Evolutionary conservation across 2,888 invertebrate genomes (phyloP), one percentile per base, ranked within the genome.

Genomic region (Linnaemya tessellans): DNA sequence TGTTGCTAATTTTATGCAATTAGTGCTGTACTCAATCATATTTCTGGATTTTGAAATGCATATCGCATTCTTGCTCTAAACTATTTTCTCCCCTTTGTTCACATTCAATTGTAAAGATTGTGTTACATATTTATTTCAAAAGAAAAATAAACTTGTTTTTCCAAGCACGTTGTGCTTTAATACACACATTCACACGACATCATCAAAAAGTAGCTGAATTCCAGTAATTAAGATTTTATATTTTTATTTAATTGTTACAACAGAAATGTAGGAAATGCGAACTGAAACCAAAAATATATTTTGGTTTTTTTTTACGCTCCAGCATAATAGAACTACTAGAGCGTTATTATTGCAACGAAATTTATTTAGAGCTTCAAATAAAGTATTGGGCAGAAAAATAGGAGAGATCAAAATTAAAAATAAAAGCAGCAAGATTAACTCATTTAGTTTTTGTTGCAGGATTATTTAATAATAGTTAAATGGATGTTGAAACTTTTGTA

Each of bases 191-290:
- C 20, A 58, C 22, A 67, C 18, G 49, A 79, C 62, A 41, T 54
- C 1, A 41, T 60, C 51, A 46, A 58, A 41, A 68, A 41, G 38
- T 51, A 41, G 30, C 43, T 30, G 30, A 46, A 20, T 65, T 18
- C 15, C 56, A 65, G 20, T 22, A 54, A 64, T 65, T 75, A 74
- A 10, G 3, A 43, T 43, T 22, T n/a, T 46, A 4, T 20, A 51
- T 10, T 38, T 74, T 51, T 35, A 22, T 62, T 51, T 64, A 41
- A 25, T 54, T 75, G 41, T 54, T 64, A n/a, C 18, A 75, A 54
- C 18, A 49, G 18, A 35, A 65, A 75, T 64, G 49, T 65, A 75
- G 75, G 75, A 75, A 75, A 65, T 65, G 56, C 41, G 56, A 70
- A 70, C 22, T 25, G 13, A 25, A 56, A 75, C n/a, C 65, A 25